Conservation (phyloP, 2,113 vertebrate species). For the Heterocephalus glaber region DNA sequence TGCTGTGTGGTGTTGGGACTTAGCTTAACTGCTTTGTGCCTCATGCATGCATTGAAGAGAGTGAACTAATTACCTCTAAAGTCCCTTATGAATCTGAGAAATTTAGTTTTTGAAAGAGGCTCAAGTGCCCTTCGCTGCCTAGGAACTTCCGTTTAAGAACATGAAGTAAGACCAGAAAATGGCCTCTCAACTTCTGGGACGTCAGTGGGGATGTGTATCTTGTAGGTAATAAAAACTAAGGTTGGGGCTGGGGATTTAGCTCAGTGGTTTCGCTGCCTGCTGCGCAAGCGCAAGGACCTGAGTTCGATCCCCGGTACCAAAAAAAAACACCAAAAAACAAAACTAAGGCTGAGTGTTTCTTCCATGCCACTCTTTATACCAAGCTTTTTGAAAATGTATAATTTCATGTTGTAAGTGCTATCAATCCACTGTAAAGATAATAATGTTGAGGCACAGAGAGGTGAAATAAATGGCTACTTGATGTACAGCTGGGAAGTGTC, state of each 20-base stretch:
- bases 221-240: neutral
- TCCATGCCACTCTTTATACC: neutral
- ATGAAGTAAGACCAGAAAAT: neutral
- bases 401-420: neutral
- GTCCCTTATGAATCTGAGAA: neutral
- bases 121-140: neutral
- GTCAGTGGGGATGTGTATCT: neutral
- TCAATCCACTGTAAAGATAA: neutral
- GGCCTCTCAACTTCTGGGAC: neutral
- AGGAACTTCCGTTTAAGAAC: neutral
- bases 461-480: neutral
- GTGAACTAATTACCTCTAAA: neutral
- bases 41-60: neutral
- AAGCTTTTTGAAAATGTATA: neutral
- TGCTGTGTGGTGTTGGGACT: neutral
- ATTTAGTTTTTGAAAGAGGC: neutral
- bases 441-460: neutral
- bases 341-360: no score
- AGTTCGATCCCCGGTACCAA: no score
- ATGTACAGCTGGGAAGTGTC: neutral
- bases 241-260: no score
- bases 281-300: no score
- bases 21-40: neutral
- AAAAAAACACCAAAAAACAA: no score
- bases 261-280: no score